Evolutionary conservation across 2,797 vertebrate genomes (phyloP).

Genomic region (Leptodactylus fallax): DNA sequence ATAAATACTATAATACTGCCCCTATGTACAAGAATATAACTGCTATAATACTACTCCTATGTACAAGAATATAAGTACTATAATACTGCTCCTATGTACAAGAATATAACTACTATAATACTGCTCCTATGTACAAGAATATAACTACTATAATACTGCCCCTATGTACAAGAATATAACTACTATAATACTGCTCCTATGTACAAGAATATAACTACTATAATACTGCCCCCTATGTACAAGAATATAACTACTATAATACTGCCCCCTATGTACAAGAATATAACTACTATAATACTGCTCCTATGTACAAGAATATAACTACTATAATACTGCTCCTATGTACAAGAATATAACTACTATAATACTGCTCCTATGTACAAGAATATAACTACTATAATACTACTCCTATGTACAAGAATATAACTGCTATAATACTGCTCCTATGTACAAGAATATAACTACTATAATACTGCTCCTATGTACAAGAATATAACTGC

Average conservation of each 20-base stretch:
- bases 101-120: constrained; percentile 21
- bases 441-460: constrained; percentile 10
- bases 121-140: background rate
- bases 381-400: no score
- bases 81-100: constrained; percentile 15
- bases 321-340: no score
- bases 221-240: background rate
- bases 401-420: background rate
- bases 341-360: no score
- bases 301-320: no score
- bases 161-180: background rate
- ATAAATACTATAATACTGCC: constrained; percentile 1
- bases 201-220: background rate
- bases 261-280: background rate
- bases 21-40: constrained; percentile 9
- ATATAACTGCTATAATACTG: constrained; percentile 13
- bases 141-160: constrained; percentile 8
- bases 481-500: constrained; percentile 17
- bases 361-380: no score
- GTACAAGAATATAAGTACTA: constrained; percentile 1
- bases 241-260: constrained; percentile 8
- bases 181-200: background rate
- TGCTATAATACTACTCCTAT: background rate
- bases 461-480: constrained; percentile 20
- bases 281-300: background rate